These are phyloP conservation scores for Ameiurus melas DNA, from an alignment of 2,113 vertebrate genomes.

Conservation along the genomic window DNA sequence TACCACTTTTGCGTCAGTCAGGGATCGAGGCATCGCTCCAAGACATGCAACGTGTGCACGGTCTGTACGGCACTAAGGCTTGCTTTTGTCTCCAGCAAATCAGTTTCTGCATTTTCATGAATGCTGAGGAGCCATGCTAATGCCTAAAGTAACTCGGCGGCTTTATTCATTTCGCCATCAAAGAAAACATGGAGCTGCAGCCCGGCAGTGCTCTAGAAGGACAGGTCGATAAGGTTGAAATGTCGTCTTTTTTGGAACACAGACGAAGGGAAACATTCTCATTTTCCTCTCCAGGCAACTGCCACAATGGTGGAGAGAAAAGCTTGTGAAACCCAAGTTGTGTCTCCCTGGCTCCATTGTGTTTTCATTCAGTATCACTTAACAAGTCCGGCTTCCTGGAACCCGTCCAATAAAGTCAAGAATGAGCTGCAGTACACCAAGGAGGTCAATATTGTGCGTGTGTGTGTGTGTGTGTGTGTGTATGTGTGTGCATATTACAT, in stretches of 20 bases:
- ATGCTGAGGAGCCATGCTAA: not conserved
- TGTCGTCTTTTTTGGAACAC: conserved; percentile 10
- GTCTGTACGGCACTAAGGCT: conserved; percentile 17
- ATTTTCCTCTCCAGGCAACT: conserved; percentile 49
- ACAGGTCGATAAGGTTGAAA: conserved; percentile 41
- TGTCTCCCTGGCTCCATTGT: conserved; percentile 44
- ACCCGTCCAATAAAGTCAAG: conserved; percentile 48
- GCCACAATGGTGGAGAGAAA: conserved; percentile 39
- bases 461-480: conserved; percentile 19
- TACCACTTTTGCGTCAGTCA: conserved; percentile 41
- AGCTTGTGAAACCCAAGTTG: conserved; percentile 46
- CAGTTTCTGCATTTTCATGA: conserved; percentile 20
- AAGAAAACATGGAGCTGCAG: conserved; percentile 4
- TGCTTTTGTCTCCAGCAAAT: conserved; percentile 24
- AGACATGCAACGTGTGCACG: conserved; percentile 13
- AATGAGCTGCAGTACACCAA: conserved; percentile 42
- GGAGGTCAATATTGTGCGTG: conserved; percentile 38
- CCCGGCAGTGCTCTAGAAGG: conserved; percentile 4
- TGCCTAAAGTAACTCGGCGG: not conserved
- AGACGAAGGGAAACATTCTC: conserved; percentile 40
- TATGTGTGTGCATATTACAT: conserved; percentile 24
- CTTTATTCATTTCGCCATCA: conserved; percentile 29
- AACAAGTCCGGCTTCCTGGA: conserved; percentile 47
- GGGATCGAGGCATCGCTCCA: conserved; percentile 33
- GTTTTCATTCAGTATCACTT: conserved; percentile 53